These are phyloP conservation scores for Macropus fuliginosus DNA, from an alignment of 2,797 vertebrate species.

Conservation along the genomic window DNA sequence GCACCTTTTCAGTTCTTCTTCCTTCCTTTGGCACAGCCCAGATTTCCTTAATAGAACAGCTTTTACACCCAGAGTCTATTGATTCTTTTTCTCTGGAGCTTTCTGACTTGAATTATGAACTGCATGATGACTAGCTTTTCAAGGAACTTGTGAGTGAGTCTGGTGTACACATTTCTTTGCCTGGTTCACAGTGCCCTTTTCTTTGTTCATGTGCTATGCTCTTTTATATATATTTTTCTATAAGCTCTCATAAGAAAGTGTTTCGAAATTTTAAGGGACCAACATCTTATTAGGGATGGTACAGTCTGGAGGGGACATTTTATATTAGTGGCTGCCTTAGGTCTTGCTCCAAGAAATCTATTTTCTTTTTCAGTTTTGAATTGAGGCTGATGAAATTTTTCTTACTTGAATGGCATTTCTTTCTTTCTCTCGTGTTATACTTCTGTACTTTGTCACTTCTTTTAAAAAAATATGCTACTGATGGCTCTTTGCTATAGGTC, in stretches of 20 bases:
- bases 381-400: not conserved
- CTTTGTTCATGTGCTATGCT: not conserved
- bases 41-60: not conserved
- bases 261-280: not conserved
- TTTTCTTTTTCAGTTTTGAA: not conserved
- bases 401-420: not conserved
- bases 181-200: rapidly evolving
- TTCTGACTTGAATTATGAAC: not conserved
- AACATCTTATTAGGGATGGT: not conserved
- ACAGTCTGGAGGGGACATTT: not conserved
- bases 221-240: not conserved
- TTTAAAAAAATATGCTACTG: not conserved
- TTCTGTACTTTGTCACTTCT: not conserved
- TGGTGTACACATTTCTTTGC: not conserved
- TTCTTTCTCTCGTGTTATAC: not conserved
- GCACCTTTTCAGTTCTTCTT: not conserved
- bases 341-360: not conserved
- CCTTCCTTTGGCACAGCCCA: not conserved
- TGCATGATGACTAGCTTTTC: not conserved
- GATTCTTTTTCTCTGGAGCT: not conserved
- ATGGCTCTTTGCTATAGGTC: not conserved
- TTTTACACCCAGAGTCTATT: too few species aligned
- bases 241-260: too few species aligned
- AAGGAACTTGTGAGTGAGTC: not conserved
- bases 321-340: not conserved